A percentile compares a stretch with the other conserved stretches of the same genome.
phyloP scores from a whole-genome alignment of 2,113 vertebrate species.

The Pipa parva region DNA sequence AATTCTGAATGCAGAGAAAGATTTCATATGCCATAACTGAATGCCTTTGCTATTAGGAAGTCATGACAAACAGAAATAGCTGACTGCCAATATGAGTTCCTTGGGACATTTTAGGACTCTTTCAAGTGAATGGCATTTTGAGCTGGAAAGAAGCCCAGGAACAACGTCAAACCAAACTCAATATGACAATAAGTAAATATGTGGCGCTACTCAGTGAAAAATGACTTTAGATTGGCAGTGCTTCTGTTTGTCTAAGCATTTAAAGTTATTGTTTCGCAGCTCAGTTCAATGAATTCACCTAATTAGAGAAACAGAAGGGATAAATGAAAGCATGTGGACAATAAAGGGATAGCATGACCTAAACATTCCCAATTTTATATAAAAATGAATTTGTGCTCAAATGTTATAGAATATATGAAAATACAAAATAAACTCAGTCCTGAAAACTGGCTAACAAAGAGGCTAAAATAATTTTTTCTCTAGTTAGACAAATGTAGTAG shows the following conservation, averaged over 20 bases:
- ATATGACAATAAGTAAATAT: conserved; percentile 67
- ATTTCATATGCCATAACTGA: conserved; percentile 56
- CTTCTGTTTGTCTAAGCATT: conserved; percentile 62
- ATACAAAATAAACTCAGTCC: too few species aligned
- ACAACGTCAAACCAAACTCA: conserved; percentile 66
- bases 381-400: too few species aligned
- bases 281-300: conserved; percentile 33
- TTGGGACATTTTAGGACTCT: conserved; percentile 67
- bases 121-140: conserved; percentile 66
- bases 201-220: conserved; percentile 56
- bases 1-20: conserved; percentile 45
- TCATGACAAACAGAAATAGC: conserved; percentile 67
- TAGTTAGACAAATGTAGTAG: too few species aligned
- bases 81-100: conserved; percentile 68
- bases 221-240: conserved; percentile 61
- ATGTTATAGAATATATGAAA: too few species aligned
- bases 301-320: neutral
- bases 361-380: too few species aligned
- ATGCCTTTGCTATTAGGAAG: conserved; percentile 62
- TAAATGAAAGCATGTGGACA: neutral
- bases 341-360: neutral
- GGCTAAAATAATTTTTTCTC: too few species aligned
- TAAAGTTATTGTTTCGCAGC: conserved; percentile 56
- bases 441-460: too few species aligned
- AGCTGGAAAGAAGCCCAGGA: conserved; percentile 68